phyloP scores from a whole-genome alignment of 92 coral and sea anemone species.

The Bergia sp. region DNA sequence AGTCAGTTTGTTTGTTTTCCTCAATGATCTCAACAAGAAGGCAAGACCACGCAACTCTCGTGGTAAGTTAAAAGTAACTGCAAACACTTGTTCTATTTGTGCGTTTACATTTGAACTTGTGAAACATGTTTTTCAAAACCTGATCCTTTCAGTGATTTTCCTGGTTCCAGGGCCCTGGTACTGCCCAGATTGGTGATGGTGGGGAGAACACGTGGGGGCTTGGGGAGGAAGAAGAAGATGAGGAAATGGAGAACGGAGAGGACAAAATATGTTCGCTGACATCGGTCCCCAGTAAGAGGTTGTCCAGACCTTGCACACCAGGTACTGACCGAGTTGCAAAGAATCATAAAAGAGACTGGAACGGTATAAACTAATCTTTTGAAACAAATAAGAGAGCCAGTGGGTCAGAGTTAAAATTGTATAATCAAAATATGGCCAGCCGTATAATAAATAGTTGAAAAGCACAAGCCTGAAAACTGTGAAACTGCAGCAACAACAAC shows the following conservation, averaged over 20 bases:
- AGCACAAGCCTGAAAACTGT: no score
- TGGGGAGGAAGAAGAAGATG: slow-evolving; percentile 57
- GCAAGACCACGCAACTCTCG: slow-evolving; percentile 21
- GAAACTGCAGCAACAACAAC: no score
- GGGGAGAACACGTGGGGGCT: slow-evolving; percentile 83
- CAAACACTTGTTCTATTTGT: neutral
- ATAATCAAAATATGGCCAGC: no score
- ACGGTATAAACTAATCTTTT: no score
- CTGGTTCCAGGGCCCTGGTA: slow-evolving; percentile 78
- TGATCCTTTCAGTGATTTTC: neutral
- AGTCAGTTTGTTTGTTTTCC: neutral
- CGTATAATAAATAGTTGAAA: no score
- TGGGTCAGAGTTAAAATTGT: no score
- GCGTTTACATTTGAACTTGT: neutral
- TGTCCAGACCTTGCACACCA: neutral
- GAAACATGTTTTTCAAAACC: neutral
- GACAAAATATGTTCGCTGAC: slow-evolving; percentile 7
- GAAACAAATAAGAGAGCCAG: no score
- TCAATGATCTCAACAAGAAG: slow-evolving; percentile 17
- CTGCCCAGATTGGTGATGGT: slow-evolving; percentile 93
- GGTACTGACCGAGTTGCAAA: neutral
- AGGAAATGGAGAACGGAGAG: slow-evolving; percentile 58
- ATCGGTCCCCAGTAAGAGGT: neutral
- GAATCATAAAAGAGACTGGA: no score
- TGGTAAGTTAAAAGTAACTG: slow-evolving; percentile 24